Evolutionary conservation across 2,888 invertebrate species (phyloP).

Genomic region (Pteria penguin): DNA sequence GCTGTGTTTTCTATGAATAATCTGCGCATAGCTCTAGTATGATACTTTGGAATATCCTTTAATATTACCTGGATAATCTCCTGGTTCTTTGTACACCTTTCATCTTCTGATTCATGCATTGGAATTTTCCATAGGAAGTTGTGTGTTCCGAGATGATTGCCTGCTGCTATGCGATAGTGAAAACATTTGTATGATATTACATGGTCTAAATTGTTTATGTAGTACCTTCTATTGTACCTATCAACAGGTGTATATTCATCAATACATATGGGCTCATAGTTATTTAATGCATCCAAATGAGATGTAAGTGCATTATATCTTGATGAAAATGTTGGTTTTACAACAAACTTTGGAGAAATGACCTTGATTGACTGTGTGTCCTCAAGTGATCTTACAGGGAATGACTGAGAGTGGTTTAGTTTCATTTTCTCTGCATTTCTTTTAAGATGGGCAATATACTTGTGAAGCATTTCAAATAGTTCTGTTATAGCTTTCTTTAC

Average conservation of each 20-base stretch:
- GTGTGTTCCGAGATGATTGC: constrained; percentile 26
- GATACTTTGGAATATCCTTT: constrained; percentile 28
- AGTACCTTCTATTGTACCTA: constrained; percentile 26
- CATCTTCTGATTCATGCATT: background rate
- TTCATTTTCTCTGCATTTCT: constrained; percentile 3
- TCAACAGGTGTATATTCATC: constrained; percentile 40
- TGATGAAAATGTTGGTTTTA: constrained; percentile 14
- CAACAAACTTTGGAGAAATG: constrained; percentile 26
- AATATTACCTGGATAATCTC: constrained; percentile 4
- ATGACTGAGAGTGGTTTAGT: constrained; percentile 3
- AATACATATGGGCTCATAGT: constrained; percentile 29
- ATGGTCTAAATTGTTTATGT: constrained; percentile 23
- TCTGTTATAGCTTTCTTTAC: constrained; percentile 21
- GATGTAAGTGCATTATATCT: constrained; percentile 21
- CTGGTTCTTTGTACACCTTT: constrained; percentile 12
- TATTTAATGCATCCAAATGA: constrained; percentile 3
- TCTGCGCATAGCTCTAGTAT: constrained; percentile 22
- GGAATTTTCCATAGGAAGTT: constrained; percentile 30
- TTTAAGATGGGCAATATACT: constrained; percentile 21
- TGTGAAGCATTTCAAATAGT: constrained; percentile 10
- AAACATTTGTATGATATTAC: constrained; percentile 35
- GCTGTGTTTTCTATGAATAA: constrained; percentile 23
- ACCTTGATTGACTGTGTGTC: constrained; percentile 2
- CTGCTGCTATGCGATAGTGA: constrained; percentile 10
- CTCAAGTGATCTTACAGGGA: constrained; percentile 2